These are phyloP conservation scores for Paragorgia papillata DNA, from an alignment of 92 coral and sea anemone genomes.

Conservation along the genomic window DNA sequence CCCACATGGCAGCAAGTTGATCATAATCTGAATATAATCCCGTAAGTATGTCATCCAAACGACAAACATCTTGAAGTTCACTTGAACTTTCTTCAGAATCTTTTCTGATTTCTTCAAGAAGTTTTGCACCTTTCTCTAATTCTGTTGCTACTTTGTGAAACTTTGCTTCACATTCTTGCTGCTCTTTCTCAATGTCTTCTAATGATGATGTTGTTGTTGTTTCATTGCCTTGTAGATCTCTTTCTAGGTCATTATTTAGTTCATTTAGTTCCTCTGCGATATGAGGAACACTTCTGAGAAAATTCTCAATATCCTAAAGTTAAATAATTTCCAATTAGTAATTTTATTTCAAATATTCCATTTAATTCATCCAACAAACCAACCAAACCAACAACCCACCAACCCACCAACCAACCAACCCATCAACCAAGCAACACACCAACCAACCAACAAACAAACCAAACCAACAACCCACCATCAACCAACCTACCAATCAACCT, in stretches of 20 bases:
- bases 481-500: too few species aligned
- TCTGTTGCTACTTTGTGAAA: slow-evolving; percentile 64
- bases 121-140: slow-evolving; percentile 67
- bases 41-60: slow-evolving; percentile 53
- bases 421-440: too few species aligned
- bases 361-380: neutral
- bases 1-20: slow-evolving; percentile 75
- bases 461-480: too few species aligned
- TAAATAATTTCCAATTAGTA: too few species aligned
- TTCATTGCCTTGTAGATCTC: slow-evolving; percentile 56
- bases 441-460: too few species aligned
- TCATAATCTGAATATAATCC: slow-evolving; percentile 56
- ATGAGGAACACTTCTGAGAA: slow-evolving; percentile 60
- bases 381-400: too few species aligned
- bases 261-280: slow-evolving; percentile 57
- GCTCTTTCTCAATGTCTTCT: slow-evolving; percentile 65
- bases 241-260: slow-evolving; percentile 72
- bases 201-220: slow-evolving; percentile 55
- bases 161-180: slow-evolving; percentile 60
- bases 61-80: slow-evolving; percentile 30
- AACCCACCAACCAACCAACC: too few species aligned
- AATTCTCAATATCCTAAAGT: slow-evolving; percentile 60
- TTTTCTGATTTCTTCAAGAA: slow-evolving; percentile 66
- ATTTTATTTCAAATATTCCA: too few species aligned
- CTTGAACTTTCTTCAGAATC: slow-evolving; percentile 21